Evolutionary conservation across 2,888 invertebrate genomes (phyloP).

Genomic region (Helicoverpa assulta): DNA sequence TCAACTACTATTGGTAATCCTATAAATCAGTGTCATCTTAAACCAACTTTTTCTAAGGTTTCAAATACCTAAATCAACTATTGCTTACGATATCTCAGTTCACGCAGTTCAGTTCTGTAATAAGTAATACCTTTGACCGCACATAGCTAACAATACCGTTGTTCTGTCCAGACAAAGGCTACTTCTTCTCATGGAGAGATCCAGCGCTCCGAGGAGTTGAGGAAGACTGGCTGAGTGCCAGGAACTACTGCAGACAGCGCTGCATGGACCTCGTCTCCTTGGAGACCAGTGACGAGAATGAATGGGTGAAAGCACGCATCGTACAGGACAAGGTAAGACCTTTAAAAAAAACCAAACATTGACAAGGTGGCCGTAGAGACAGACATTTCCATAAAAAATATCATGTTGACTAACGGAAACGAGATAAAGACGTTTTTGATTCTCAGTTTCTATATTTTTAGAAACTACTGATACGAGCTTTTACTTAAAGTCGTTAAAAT

Average conservation of each 20-base stretch:
- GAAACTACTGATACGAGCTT: background rate
- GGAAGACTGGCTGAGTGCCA: constrained; percentile 95
- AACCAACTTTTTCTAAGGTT: too few relatives aligned
- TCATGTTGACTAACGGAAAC: background rate
- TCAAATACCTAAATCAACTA: too few relatives aligned
- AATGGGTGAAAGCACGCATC: constrained; percentile 95
- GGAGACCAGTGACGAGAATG: constrained; percentile 96
- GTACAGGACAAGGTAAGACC: constrained; percentile 93
- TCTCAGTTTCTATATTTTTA: background rate
- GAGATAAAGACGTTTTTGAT: background rate
- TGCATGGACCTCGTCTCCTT: constrained; percentile 97
- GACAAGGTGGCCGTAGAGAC: background rate
- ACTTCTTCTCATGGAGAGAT: constrained; percentile 97
- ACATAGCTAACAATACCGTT: background rate
- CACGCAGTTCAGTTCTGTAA: background rate
- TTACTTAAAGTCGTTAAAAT: constrained; percentile 20
- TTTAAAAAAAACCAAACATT: background rate
- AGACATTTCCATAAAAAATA: background rate
- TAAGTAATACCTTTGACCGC: background rate
- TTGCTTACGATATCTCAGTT: too few relatives aligned
- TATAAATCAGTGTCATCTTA: too few relatives aligned
- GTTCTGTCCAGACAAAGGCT: constrained; percentile 91
- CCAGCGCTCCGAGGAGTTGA: constrained; percentile 93
- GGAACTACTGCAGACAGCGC: constrained; percentile 96
- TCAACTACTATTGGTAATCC: too few relatives aligned